phyloP scores from a whole-genome alignment of 2,113 vertebrate genomes.

The Pseudopipra pipra region DNA sequence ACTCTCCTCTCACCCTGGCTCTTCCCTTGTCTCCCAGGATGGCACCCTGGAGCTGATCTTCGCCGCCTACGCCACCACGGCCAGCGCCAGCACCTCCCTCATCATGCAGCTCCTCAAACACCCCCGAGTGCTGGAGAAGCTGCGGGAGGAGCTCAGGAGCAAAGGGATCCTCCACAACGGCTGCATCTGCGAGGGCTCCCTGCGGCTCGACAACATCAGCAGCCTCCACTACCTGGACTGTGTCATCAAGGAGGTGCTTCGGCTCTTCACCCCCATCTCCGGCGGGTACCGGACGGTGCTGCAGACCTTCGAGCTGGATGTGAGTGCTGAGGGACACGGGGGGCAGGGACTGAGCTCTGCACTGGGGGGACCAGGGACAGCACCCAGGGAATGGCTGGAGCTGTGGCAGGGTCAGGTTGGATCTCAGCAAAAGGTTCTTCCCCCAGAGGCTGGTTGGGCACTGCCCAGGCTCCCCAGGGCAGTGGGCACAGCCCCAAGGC shows the following conservation, averaged over 20 bases:
- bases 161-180: constrained; percentile 89
- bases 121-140: constrained; percentile 87
- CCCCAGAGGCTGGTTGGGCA: neutral
- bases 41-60: constrained; percentile 98
- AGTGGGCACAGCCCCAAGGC: neutral
- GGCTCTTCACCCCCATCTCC: constrained; percentile 92
- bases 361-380: neutral
- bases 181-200: constrained; percentile 87
- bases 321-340: constrained; percentile 66
- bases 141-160: constrained; percentile 88
- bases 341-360: neutral
- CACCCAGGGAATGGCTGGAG: neutral
- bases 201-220: constrained; percentile 84
- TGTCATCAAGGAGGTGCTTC: constrained; percentile 96
- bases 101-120: constrained; percentile 96
- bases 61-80: constrained; percentile 92
- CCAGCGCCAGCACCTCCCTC: constrained; percentile 94
- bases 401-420: neutral
- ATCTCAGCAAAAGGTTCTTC: neutral
- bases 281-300: constrained; percentile 93
- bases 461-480: neutral
- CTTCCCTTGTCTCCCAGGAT: constrained; percentile 73
- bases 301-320: constrained; percentile 96
- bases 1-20: neutral
- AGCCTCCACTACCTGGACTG: constrained; percentile 95